These are phyloP conservation scores for Eugnorisma glareosa DNA, from an alignment of 2,888 invertebrate species.

Conservation along the genomic window DNA sequence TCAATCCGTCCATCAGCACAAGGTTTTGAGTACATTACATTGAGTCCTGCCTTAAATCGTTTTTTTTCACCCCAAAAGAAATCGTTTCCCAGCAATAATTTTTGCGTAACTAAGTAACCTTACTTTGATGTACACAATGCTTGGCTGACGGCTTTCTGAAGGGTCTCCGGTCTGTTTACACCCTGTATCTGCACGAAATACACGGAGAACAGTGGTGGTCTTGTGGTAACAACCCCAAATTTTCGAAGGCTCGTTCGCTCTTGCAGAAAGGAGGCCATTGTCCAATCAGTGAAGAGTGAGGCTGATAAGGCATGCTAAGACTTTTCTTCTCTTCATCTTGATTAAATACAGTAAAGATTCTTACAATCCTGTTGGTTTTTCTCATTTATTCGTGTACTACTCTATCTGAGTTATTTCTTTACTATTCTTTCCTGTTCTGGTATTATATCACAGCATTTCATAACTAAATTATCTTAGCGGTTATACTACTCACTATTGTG, in stretches of 20 bases:
- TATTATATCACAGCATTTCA: slow-evolving; percentile 41
- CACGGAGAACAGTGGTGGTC: not conserved
- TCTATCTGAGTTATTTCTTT: not conserved
- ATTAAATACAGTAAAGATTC: not conserved
- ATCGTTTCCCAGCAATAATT: no score
- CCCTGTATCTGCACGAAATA: not conserved
- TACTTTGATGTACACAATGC: no score
- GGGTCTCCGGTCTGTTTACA: no score
- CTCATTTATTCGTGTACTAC: no score
- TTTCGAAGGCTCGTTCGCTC: not conserved
- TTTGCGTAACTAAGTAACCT: no score
- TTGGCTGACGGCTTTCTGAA: no score
- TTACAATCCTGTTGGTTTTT: not conserved
- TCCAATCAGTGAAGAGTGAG: not conserved
- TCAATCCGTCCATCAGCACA: no score
- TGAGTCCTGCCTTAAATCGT: no score
- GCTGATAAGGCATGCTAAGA: not conserved
- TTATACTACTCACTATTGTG: slow-evolving; percentile 38
- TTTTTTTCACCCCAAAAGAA: no score
- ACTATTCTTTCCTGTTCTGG: slow-evolving; percentile 19
- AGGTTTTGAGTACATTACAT: no score
- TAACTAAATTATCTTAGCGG: slow-evolving; percentile 35
- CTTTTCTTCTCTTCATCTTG: not conserved
- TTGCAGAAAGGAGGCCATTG: not conserved
- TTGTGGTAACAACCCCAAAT: not conserved